A percentile compares a stretch with the other conserved stretches of the same genome.
These are phyloP conservation scores for Aptenodytes forsteri DNA, from an alignment of 2,113 vertebrate species.

Conservation along the genomic window DNA sequence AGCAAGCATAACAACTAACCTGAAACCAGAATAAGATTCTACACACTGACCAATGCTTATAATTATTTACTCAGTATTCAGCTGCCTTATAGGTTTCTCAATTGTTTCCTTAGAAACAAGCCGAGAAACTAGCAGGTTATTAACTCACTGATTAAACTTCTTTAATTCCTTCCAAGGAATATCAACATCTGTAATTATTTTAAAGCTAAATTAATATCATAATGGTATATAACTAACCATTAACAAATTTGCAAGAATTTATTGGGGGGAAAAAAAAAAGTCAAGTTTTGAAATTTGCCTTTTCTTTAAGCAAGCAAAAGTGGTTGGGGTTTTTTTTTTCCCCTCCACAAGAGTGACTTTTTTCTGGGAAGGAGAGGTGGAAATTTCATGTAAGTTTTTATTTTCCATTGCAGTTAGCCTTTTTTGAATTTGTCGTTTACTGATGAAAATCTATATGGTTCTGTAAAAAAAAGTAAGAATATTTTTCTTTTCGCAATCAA, in stretches of 20 bases:
- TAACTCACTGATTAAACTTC: background rate
- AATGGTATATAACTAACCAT: background rate
- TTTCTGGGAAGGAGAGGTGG: background rate
- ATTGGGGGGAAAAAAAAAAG: background rate
- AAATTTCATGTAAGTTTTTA: background rate
- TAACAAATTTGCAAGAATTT: background rate
- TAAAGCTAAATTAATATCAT: background rate
- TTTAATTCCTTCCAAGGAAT: background rate
- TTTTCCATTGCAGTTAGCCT: background rate
- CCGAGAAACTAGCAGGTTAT: background rate
- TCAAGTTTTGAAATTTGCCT: background rate
- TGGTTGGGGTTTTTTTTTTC: fast-evolving
- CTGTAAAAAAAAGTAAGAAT: background rate
- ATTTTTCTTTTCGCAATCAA: background rate
- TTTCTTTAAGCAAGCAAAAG: background rate
- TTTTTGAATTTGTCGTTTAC: background rate
- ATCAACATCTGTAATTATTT: background rate
- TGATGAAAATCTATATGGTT: background rate
- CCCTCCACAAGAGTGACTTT: background rate
- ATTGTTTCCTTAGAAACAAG: background rate
- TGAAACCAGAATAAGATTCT: background rate
- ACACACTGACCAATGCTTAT: background rate
- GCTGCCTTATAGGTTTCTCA: background rate
- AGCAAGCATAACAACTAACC: background rate
- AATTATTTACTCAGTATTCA: background rate